A percentile compares a stretch with the other conserved stretches of the same genome.
These are phyloP conservation scores for Drosophila kanekoi DNA, from an alignment of 2,888 invertebrate genomes.

Conservation along the genomic window DNA sequence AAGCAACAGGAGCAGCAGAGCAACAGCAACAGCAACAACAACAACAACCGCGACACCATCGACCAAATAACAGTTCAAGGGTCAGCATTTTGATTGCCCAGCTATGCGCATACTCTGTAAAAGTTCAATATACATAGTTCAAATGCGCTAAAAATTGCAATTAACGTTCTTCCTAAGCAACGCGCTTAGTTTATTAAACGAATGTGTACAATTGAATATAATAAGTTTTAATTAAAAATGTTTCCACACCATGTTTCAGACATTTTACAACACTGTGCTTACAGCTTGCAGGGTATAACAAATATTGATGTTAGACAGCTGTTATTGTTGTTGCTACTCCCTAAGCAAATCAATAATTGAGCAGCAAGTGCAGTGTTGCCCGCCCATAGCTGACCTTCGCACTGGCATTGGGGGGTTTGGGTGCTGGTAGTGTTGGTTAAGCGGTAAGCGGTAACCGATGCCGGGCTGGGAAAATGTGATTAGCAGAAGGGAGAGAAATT, in stretches of 20 bases:
- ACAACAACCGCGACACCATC: slow-evolving; percentile 15
- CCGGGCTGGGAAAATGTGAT: slow-evolving; percentile 31
- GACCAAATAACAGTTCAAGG: slow-evolving; percentile 33
- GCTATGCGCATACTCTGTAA: slow-evolving; percentile 6
- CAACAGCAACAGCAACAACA: slow-evolving; percentile 12
- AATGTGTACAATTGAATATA: too few species aligned
- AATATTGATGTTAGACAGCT: slow-evolving; percentile 51
- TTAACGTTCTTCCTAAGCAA: too few species aligned
- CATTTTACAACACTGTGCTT: neutral
- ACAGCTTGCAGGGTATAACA: neutral
- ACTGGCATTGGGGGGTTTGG: slow-evolving; percentile 6
- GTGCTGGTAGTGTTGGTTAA: neutral
- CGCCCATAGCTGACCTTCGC: slow-evolving; percentile 56
- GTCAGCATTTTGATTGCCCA: neutral
- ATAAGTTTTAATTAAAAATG: neutral
- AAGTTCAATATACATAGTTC: neutral
- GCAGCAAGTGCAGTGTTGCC: slow-evolving; percentile 60
- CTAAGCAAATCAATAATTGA: slow-evolving; percentile 68
- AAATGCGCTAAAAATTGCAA: neutral
- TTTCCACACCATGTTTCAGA: neutral
- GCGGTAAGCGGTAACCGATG: neutral
- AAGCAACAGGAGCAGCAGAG: slow-evolving; percentile 48
- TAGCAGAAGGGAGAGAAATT: slow-evolving; percentile 18
- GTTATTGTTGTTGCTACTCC: slow-evolving; percentile 35
- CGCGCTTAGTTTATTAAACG: too few species aligned